These are phyloP conservation scores for Hemicentrotus pulcherrimus DNA, from an alignment of 35 echinoderm and acorn worm species.

Conservation along the genomic window DNA sequence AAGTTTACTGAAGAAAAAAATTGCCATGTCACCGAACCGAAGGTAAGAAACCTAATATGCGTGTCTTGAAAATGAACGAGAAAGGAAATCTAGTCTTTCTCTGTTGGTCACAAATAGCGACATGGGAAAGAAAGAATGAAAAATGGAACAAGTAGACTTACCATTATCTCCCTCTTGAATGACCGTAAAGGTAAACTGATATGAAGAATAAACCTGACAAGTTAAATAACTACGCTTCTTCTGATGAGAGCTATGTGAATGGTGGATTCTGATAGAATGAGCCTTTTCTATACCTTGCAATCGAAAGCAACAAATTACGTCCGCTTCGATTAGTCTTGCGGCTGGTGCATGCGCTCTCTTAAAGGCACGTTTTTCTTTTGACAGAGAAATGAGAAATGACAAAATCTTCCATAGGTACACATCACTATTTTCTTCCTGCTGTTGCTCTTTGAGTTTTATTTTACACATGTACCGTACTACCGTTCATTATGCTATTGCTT, in stretches of 20 bases:
- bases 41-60: not conserved
- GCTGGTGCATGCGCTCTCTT: not conserved
- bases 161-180: constrained; percentile 4
- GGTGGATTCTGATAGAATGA: not conserved
- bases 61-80: not conserved
- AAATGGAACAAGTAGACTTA: not conserved
- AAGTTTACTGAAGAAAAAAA: not conserved
- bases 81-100: not conserved
- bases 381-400: not conserved
- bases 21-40: not conserved
- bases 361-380: not conserved
- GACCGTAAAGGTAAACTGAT: not conserved
- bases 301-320: not conserved
- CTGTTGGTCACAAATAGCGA: not conserved
- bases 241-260: not conserved
- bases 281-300: not conserved
- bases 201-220: constrained; percentile 12
- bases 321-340: not conserved
- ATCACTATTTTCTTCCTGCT: not conserved
- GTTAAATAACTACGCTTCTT: not conserved
- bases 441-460: not conserved
- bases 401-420: not conserved
- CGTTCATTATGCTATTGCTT: not conserved
- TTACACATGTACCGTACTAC: not conserved
- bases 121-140: not conserved